A percentile compares a stretch with the other conserved stretches of the same genome.
Conservation (phyloP, 2,888 invertebrate species). For the Ennomos fuscantarius region DNA sequence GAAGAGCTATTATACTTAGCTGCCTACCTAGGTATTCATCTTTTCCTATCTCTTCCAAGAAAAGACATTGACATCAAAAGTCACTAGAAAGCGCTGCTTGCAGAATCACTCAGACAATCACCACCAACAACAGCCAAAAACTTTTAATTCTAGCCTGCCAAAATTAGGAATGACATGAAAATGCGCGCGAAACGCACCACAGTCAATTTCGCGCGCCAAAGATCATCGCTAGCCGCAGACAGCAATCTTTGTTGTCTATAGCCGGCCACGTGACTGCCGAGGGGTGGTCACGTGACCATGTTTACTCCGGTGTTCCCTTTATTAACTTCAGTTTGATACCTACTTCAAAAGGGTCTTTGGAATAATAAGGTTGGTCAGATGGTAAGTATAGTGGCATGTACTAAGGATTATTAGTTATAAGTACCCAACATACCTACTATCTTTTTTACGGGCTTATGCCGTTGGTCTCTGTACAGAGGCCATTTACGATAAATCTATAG, state of each 20-base stretch:
- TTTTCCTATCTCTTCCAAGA: too few species aligned
- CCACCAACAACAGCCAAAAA: too few species aligned
- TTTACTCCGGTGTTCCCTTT: conserved; percentile 71
- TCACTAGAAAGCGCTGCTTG: too few species aligned
- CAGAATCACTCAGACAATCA: too few species aligned
- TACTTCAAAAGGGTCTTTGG: conserved; percentile 34
- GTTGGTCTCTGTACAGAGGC: too few species aligned
- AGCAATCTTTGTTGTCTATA: conserved; percentile 60
- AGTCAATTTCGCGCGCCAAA: conserved; percentile 76
- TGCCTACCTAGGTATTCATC: too few species aligned
- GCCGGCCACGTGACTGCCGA: conserved; percentile 60
- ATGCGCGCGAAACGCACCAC: conserved; percentile 57
- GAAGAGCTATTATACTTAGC: too few species aligned
- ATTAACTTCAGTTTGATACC: conserved; percentile 60
- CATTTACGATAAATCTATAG: too few species aligned
- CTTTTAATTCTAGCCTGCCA: background rate
- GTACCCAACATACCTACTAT: too few species aligned
- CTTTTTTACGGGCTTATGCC: too few species aligned
- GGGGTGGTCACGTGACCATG: conserved; percentile 53
- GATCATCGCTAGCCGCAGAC: conserved; percentile 73
- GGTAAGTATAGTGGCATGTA: conserved; percentile 12
- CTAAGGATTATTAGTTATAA: background rate
- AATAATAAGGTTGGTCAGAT: conserved; percentile 36
- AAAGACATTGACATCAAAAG: too few species aligned
- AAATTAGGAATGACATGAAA: conserved; percentile 49